Base-by-base conservation (phyloP, 2,888 invertebrate genomes). In the Melanostoma scalare region DNA sequence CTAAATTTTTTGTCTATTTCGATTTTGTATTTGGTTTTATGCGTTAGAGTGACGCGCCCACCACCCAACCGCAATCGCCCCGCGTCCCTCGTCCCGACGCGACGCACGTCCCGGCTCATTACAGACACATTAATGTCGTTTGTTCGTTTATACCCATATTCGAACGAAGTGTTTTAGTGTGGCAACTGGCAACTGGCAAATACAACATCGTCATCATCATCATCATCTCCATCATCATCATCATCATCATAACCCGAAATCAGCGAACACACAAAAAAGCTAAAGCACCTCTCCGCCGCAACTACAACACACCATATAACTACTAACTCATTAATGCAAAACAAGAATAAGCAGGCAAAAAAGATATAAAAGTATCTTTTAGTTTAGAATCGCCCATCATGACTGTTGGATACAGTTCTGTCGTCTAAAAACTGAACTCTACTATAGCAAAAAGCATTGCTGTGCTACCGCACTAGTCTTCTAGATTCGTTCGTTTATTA, bases 361-460 rank as follows among this genome's bases (percentile, higher is more conserved):
- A 63, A 77, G 74, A 75, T 74, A n/a, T 35, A 36, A 63, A 84
- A 67, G 74, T 84, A 84, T 84, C 84, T 84, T 74, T 84, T 84
- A 84, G 84, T 84, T 84, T 84, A 84, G 84, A 84, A 84, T 84
- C 84, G 10, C 79, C 79, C 84, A 84, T 84, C 84, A 84, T 84
- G 74, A 84, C 84, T 79, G 84, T 79, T 84, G 84, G 84, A 79
- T 84, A 79, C 71, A 69, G 71, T 79, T 84, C 71, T 79, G 65
- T 71, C 74, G 74, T 71, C 71, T 71, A 84, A 84, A 63, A 42
- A 78, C 78, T 58, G 61, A 69, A 76, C 61, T 76, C 40, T 61
- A 63, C 67, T 74, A 69, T 69, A 38, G 46, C 56, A 48, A 84
- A 84, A 63, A 42, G 74, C 78, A 53, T 53, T 61, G 69, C 61